Conservation (phyloP, 2,113 vertebrate genomes). For the Herpailurus yagouaroundi region DNA sequence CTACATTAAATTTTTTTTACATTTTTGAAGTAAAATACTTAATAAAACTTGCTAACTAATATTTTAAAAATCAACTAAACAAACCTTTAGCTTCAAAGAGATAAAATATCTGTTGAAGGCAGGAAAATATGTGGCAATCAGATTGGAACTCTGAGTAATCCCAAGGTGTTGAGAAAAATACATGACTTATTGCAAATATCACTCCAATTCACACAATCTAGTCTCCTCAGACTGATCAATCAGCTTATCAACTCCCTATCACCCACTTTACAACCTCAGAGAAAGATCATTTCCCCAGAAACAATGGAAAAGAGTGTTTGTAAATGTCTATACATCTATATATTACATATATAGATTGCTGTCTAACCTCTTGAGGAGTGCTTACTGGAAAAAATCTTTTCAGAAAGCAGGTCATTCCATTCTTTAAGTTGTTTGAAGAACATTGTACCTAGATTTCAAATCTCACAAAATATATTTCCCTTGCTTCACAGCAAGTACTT, state of each 20-base stretch:
- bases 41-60: neutral
- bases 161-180: neutral
- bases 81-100: conserved; percentile 33
- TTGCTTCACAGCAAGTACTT: conserved; percentile 72
- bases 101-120: neutral
- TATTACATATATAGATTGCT: conserved; percentile 69
- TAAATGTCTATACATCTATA: conserved; percentile 2
- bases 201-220: conserved; percentile 3
- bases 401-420: conserved; percentile 72
- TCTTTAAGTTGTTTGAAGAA: conserved; percentile 75
- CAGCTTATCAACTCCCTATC: conserved; percentile 43
- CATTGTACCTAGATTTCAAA: conserved; percentile 67
- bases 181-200: conserved; percentile 21
- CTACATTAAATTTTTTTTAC: neutral
- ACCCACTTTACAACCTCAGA: conserved; percentile 68
- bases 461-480: conserved; percentile 78
- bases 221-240: conserved; percentile 20
- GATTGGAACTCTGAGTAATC: neutral
- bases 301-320: conserved; percentile 49
- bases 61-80: neutral
- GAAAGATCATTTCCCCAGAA: conserved; percentile 73
- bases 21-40: neutral
- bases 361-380: conserved; percentile 66
- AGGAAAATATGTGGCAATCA: neutral
- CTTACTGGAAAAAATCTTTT: conserved; percentile 67